Evolutionary conservation across 2,113 vertebrate genomes (phyloP).

Genomic region (Lepus timidus): DNA sequence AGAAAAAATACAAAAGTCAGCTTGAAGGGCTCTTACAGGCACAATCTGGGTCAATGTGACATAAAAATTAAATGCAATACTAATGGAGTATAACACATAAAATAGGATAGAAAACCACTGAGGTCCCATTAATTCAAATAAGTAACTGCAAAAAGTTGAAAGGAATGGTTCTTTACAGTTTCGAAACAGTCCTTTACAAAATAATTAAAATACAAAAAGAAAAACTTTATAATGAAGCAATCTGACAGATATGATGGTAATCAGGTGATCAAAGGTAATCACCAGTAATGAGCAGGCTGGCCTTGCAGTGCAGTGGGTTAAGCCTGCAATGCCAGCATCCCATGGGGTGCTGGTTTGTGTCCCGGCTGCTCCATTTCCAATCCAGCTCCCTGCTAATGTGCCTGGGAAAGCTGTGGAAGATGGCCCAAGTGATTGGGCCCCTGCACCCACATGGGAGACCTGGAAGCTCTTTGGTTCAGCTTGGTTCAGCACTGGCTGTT

Average conservation of each 20-base stretch:
- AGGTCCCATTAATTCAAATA: background rate
- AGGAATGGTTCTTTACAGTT: conserved; percentile 14
- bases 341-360: too few relatives aligned
- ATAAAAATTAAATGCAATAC: background rate
- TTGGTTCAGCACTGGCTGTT: too few relatives aligned
- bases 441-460: too few relatives aligned
- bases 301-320: too few relatives aligned
- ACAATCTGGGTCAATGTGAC: background rate
- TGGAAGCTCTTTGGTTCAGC: too few relatives aligned
- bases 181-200: background rate
- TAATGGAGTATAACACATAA: background rate
- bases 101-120: conserved; percentile 8
- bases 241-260: background rate
- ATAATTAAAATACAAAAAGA: background rate
- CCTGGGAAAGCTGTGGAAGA: too few relatives aligned
- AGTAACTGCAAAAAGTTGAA: background rate
- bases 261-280: background rate
- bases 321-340: too few relatives aligned
- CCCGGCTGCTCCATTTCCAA: too few relatives aligned
- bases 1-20: conserved; percentile 37
- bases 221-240: background rate
- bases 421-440: too few relatives aligned
- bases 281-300: background rate
- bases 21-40: background rate
- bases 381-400: too few relatives aligned